Conservation (phyloP, 2,113 vertebrate genomes). For the Urocitellus parryii region DNA sequence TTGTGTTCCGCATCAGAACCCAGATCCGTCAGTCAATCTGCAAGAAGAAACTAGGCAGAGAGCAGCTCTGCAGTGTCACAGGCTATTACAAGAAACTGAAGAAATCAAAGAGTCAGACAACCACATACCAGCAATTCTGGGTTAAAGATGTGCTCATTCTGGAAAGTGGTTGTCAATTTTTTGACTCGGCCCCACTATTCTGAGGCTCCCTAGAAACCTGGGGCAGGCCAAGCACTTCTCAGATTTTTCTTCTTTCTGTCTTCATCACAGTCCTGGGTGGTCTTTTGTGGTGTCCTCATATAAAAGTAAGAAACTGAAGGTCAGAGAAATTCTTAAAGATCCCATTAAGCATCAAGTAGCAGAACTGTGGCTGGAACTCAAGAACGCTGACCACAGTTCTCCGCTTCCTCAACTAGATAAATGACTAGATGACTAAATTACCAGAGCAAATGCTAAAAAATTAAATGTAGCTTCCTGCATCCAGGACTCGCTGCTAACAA, state of each 20-base stretch:
- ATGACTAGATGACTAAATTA: neutral
- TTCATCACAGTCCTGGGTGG: neutral
- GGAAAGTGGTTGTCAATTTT: neutral
- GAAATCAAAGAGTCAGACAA: neutral
- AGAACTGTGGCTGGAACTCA: neutral
- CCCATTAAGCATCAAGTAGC: neutral
- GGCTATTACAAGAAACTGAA: neutral
- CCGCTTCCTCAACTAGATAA: neutral
- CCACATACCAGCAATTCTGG: neutral
- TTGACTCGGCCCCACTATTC: neutral
- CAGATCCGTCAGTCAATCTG: slow-evolving; percentile 42
- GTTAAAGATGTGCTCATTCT: neutral
- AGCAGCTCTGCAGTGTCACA: neutral
- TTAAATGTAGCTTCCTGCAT: neutral
- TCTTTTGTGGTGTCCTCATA: neutral
- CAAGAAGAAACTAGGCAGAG: neutral
- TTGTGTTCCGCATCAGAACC: slow-evolving; percentile 42
- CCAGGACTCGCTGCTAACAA: neutral
- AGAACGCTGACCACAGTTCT: neutral
- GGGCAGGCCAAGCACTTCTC: neutral
- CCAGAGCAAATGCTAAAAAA: neutral
- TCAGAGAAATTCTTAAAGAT: neutral
- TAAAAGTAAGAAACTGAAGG: neutral
- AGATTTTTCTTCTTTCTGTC: neutral
- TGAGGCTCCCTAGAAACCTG: neutral